Percentiles rank a stretch among this genome's conserved stretches.
phyloP scores from a whole-genome alignment of 53 echinoderm and acorn worm species.

The Apostichopus leukothele region DNA sequence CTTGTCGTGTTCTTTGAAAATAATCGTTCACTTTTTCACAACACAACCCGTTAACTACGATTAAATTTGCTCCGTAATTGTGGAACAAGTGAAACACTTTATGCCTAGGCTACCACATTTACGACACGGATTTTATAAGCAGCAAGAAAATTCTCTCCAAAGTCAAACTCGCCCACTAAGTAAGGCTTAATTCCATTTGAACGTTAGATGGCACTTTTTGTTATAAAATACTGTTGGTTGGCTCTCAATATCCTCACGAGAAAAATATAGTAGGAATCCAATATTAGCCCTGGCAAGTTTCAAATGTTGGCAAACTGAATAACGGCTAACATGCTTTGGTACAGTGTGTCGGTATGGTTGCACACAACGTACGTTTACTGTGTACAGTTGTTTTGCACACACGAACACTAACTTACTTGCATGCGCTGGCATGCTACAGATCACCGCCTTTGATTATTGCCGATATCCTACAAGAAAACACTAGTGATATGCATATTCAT shows the following conservation, averaged over 20 bases:
- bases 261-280: slow-evolving; percentile 6
- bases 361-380: neutral
- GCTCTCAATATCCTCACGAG: slow-evolving; percentile 1
- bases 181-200: neutral
- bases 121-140: too few species aligned
- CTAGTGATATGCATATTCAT: slow-evolving; percentile 36
- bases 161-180: neutral
- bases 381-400: slow-evolving; percentile 36
- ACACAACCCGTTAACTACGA: too few species aligned
- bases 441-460: slow-evolving; percentile 40
- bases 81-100: too few species aligned
- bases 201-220: neutral
- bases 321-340: neutral
- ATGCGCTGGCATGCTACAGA: slow-evolving; percentile 24
- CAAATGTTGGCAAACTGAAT: neutral
- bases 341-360: neutral
- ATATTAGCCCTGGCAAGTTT: neutral
- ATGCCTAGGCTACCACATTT: too few species aligned
- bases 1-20: too few species aligned
- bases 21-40: too few species aligned
- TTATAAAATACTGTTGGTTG: neutral
- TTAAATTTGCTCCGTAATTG: too few species aligned
- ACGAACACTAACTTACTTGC: slow-evolving; percentile 11
- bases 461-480: slow-evolving; percentile 26
- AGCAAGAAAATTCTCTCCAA: neutral